A percentile compares a stretch with the other conserved stretches of the same genome.
These are phyloP conservation scores for Episyrphus balteatus DNA, from an alignment of 1,140 invertebrate genomes.

Conservation along the genomic window DNA sequence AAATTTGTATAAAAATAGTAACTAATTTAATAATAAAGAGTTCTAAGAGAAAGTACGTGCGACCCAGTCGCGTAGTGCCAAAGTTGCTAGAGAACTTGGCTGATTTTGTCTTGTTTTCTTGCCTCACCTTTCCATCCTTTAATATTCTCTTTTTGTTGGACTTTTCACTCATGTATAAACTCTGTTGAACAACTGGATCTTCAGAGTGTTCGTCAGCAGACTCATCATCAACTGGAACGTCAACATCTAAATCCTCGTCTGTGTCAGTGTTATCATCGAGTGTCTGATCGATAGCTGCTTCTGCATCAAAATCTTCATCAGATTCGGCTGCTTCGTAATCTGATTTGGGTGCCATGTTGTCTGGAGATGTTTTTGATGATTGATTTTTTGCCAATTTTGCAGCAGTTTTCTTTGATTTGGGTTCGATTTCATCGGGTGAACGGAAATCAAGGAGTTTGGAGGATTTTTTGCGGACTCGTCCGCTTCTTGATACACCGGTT, in stretches of 20 bases:
- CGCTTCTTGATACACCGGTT: conserved; percentile 70
- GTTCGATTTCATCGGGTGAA: conserved; percentile 66
- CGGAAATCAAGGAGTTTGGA: conserved; percentile 89
- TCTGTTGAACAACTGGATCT: conserved; percentile 41
- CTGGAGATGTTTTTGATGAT: background rate
- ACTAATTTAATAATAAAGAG: too few relatives aligned
- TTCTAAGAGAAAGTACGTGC: too few relatives aligned
- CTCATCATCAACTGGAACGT: conserved; percentile 13
- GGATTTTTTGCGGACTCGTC: conserved; percentile 84
- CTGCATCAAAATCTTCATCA: conserved; percentile 5
- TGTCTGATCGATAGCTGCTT: background rate
- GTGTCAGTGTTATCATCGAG: background rate
- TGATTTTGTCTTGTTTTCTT: background rate
- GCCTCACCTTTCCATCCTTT: conserved; percentile 46
- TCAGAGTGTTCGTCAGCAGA: conserved; percentile 24
- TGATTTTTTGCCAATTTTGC: background rate
- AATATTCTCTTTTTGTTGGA: conserved; percentile 63
- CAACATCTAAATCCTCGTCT: conserved; percentile 25
- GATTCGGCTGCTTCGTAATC: conserved; percentile 13
- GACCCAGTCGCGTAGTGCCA: too few relatives aligned
- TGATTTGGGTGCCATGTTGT: conserved; percentile 6
- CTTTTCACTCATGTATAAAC: conserved; percentile 69
- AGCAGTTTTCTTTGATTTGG: conserved; percentile 30
- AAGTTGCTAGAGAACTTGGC: too few relatives aligned
- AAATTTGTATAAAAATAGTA: too few relatives aligned